phyloP scores from a whole-genome alignment of 2,797 vertebrate genomes.

The Selene dorsalis region DNA sequence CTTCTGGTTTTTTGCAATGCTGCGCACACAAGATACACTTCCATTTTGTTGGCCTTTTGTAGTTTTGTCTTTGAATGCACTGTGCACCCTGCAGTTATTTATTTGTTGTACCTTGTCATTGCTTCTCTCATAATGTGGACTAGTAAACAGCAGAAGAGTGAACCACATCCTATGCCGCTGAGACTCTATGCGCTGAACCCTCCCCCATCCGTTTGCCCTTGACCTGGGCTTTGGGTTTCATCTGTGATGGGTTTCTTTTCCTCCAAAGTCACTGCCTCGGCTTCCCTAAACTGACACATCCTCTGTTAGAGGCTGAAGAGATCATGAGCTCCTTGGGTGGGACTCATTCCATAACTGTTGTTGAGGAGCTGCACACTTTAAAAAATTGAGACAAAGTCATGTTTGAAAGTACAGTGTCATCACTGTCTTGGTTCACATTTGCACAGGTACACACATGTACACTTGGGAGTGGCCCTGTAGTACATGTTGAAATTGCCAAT shows the following conservation, averaged over 20 bases:
- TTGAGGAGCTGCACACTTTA: not conserved
- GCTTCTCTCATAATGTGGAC: conserved; percentile 20
- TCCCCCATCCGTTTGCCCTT: conserved; percentile 12
- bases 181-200: not conserved
- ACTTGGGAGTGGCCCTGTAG: not conserved
- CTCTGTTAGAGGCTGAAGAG: conserved; percentile 21
- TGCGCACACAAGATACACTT: conserved; percentile 20
- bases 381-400: not conserved
- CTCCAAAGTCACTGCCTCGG: conserved; percentile 9
- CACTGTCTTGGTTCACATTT: conserved; percentile 5
- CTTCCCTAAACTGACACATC: conserved; percentile 31
- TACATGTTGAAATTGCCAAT: not conserved
- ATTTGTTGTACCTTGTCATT: conserved; percentile 1
- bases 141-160: conserved; percentile 26
- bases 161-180: conserved; percentile 33
- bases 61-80: not conserved
- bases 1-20: conserved; percentile 9
- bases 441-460: conserved; percentile 4
- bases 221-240: conserved; percentile 32
- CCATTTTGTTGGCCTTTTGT: conserved; percentile 24
- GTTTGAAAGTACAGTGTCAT: not conserved
- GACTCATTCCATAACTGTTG: conserved; percentile 2
- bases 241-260: conserved; percentile 35
- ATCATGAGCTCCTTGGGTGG: not conserved
- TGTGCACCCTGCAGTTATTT: not conserved